Percentiles rank a stretch among this genome's conserved stretches.
Evolutionary conservation across 2,113 vertebrate genomes (phyloP).

Genomic region (Ammodramus savannarum): DNA sequence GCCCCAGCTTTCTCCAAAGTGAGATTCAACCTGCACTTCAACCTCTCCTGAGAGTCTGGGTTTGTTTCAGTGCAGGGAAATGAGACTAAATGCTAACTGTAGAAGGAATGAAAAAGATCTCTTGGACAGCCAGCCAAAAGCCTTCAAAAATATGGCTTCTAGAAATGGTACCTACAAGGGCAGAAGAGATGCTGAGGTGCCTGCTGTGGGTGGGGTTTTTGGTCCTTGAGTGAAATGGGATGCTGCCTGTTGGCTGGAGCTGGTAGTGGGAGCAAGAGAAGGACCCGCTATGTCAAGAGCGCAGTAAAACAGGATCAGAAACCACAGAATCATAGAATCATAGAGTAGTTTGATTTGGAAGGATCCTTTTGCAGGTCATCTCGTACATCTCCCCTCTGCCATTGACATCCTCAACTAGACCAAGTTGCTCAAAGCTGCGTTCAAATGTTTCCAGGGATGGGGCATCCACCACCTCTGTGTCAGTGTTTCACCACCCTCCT

Average conservation of each 20-base stretch:
- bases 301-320: not conserved
- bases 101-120: not conserved
- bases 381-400: not conserved
- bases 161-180: not conserved
- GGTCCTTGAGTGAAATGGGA: not conserved
- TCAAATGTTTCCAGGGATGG: not conserved
- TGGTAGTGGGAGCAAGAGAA: not conserved
- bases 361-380: not conserved
- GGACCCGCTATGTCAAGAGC: rapidly evolving
- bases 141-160: not conserved
- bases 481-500: not conserved
- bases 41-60: rapidly evolving
- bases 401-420: not conserved
- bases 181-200: not conserved
- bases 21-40: not conserved
- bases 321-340: not conserved
- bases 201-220: not conserved
- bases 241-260: not conserved
- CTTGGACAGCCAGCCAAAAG: not conserved
- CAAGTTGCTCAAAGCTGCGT: not conserved
- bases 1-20: not conserved
- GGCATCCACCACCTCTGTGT: not conserved
- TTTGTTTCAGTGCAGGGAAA: not conserved
- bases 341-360: not conserved
- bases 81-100: not conserved